These are phyloP conservation scores for Xanthostigma xanthostigma DNA, from an alignment of 2,888 invertebrate species.

Conservation along the genomic window DNA sequence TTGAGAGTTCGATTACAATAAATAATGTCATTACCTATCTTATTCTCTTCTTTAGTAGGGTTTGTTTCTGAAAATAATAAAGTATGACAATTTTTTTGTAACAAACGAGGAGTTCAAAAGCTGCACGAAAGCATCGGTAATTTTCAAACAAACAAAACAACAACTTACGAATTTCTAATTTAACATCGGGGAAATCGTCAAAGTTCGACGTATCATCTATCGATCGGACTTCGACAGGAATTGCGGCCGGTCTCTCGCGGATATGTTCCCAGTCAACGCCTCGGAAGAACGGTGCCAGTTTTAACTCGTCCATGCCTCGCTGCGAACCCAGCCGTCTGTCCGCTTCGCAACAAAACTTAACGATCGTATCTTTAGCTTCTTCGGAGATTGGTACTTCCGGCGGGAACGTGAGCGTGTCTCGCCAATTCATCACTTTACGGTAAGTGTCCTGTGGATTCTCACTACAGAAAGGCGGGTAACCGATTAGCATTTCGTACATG, in stretches of 20 bases:
- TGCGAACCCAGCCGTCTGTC: conserved; percentile 83
- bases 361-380: conserved; percentile 88
- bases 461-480: conserved; percentile 99
- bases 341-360: conserved; percentile 93
- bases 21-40: too few species aligned
- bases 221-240: conserved; percentile 92
- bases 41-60: too few species aligned
- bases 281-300: conserved; percentile 83
- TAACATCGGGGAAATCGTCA: conserved; percentile 99
- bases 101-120: neutral
- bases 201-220: conserved; percentile 99
- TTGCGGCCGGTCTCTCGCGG: conserved; percentile 93
- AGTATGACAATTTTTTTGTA: neutral
- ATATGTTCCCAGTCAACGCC: conserved; percentile 99
- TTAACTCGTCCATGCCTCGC: conserved; percentile 86
- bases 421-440: conserved; percentile 98
- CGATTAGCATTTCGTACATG: conserved; percentile 99
- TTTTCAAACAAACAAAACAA: conserved; percentile 8
- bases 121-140: neutral
- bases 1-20: too few species aligned
- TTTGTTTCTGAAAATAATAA: neutral
- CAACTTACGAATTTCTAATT: conserved; percentile 91
- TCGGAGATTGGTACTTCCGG: conserved; percentile 99
- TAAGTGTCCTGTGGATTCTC: conserved; percentile 97
- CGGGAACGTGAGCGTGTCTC: conserved; percentile 94